Evolutionary conservation across 2,797 vertebrate genomes (phyloP).

Genomic region (Aplochiton taeniatus): DNA sequence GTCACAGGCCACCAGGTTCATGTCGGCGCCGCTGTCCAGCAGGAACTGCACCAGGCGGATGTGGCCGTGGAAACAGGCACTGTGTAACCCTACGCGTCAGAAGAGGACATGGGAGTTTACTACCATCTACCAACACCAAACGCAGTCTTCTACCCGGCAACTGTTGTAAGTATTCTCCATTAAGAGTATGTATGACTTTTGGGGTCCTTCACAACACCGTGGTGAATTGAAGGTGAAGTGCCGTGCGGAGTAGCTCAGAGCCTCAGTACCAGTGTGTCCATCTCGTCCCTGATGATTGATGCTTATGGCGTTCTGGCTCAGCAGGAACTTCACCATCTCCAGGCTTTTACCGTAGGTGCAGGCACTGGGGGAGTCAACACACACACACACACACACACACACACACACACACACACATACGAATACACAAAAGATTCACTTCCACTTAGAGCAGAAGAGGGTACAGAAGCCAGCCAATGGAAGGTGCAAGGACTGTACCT

Average conservation of each 20-base stretch:
- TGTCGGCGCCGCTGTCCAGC: constrained; percentile 93
- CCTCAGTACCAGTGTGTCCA: constrained; percentile 87
- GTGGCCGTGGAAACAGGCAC: constrained; percentile 93
- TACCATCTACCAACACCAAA: too few species aligned
- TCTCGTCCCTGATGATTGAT: constrained; percentile 95
- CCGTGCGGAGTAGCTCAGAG: neutral
- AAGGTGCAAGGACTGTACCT: constrained; percentile 71
- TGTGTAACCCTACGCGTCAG: constrained; percentile 82
- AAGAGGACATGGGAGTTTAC: neutral
- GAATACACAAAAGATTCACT: neutral
- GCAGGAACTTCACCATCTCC: constrained; percentile 91
- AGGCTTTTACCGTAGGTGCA: constrained; percentile 93
- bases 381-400: constrained; percentile 14
- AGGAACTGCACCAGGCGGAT: constrained; percentile 92
- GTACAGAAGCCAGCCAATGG: neutral
- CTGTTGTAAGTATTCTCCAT: too few species aligned
- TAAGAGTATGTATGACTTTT: too few species aligned
- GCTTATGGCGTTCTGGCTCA: constrained; percentile 86
- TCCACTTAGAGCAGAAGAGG: constrained; percentile 4
- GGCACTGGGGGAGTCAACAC: constrained; percentile 70
- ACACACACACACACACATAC: constrained; percentile 7
- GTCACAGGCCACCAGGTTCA: constrained; percentile 95
- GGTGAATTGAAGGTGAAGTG: too few species aligned
- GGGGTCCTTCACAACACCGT: too few species aligned
- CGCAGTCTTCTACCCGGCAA: too few species aligned